Conservation (phyloP, 1,140 invertebrate species). For the Coptotermes formosanus region DNA sequence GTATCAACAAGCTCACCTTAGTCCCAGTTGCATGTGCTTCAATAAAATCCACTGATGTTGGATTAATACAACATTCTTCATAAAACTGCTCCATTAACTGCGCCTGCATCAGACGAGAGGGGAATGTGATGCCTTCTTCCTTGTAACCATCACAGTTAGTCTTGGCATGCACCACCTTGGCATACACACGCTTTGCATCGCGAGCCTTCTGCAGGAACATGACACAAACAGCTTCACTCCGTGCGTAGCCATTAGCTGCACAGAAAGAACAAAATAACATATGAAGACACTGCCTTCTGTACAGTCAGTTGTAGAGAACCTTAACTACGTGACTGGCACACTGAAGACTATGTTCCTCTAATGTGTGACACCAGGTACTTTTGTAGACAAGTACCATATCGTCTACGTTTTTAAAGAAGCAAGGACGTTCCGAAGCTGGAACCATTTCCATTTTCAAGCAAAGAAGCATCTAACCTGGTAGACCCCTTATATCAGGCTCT, state of each 20-base stretch:
- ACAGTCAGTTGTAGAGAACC: too few relatives aligned
- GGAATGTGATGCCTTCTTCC: constrained; percentile 87
- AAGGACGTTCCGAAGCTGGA: too few relatives aligned
- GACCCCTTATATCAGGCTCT: too few relatives aligned
- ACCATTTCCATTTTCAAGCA: too few relatives aligned
- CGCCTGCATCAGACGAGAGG: constrained; percentile 79
- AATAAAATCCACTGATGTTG: constrained; percentile 78
- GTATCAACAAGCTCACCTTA: constrained; percentile 52
- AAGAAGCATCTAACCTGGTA: too few relatives aligned
- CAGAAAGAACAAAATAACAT: neutral
- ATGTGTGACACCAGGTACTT: too few relatives aligned
- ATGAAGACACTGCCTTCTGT: too few relatives aligned
- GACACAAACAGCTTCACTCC: constrained; percentile 81
- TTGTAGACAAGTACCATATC: too few relatives aligned
- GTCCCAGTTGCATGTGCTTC: constrained; percentile 99
- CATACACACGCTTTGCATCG: constrained; percentile 65
- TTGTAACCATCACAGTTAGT: constrained; percentile 89
- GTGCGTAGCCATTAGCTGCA: constrained; percentile 80
- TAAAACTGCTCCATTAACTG: constrained; percentile 81
- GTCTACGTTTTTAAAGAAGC: too few relatives aligned
- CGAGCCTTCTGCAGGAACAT: constrained; percentile 77
- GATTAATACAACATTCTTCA: constrained; percentile 77
- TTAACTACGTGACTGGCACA: too few relatives aligned
- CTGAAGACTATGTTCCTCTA: too few relatives aligned
- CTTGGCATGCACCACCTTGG: constrained; percentile 62